phyloP scores from a whole-genome alignment of 2,888 invertebrate genomes.

The Thera obeliscata region DNA sequence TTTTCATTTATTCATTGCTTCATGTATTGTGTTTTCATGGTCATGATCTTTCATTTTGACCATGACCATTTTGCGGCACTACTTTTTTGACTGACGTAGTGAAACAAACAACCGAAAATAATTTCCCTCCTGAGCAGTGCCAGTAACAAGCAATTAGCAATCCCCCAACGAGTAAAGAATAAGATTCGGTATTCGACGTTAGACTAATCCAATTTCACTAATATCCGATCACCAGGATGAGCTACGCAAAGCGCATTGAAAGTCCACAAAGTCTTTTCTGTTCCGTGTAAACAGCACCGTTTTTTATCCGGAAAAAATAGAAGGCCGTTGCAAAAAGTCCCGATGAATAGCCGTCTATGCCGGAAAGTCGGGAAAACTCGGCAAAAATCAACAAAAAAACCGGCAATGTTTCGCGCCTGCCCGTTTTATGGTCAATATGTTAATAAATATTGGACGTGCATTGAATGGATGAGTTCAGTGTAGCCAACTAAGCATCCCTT shows the following conservation, averaged over 20 bases:
- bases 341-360: slow-evolving; percentile 67
- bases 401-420: slow-evolving; percentile 65
- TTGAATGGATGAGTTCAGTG: slow-evolving; percentile 64
- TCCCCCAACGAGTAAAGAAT: background rate
- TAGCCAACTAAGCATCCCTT: slow-evolving; percentile 15
- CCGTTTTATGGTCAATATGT: slow-evolving; percentile 77
- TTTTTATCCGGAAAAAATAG: slow-evolving; percentile 53
- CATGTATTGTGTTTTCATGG: too few species aligned
- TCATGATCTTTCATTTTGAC: too few species aligned
- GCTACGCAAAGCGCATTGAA: slow-evolving; percentile 35
- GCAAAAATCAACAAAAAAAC: slow-evolving; percentile 57
- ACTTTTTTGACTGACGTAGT: too few species aligned
- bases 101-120: too few species aligned
- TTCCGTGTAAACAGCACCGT: slow-evolving; percentile 49
- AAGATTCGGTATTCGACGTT: background rate
- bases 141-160: too few species aligned
- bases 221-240: slow-evolving; percentile 23
- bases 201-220: slow-evolving; percentile 23
- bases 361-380: slow-evolving; percentile 56
- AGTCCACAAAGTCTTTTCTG: slow-evolving; percentile 44
- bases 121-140: too few species aligned
- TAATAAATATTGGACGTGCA: slow-evolving; percentile 78
- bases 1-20: too few species aligned
- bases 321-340: slow-evolving; percentile 56
- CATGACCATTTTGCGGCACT: too few species aligned